Conservation (phyloP, 2,113 vertebrate genomes). For the Meles meles region DNA sequence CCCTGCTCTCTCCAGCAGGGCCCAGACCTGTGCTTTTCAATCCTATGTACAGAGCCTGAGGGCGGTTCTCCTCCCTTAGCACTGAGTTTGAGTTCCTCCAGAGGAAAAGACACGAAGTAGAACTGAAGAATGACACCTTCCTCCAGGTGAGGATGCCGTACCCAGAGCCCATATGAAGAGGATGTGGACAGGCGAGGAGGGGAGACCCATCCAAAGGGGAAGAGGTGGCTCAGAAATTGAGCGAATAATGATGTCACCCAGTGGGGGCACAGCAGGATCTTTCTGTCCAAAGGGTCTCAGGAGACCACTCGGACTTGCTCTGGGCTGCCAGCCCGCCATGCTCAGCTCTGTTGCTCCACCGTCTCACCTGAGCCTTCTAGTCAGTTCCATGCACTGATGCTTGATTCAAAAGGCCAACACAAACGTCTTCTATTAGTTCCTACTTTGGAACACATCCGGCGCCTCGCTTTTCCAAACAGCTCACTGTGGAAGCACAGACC, state of each 20-base stretch:
- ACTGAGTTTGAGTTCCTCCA: background rate
- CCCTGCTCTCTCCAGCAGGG: background rate
- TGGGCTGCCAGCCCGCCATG: accelerated
- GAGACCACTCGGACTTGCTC: background rate
- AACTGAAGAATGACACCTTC: background rate
- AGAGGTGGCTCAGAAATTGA: background rate
- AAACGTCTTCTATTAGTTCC: too few relatives aligned
- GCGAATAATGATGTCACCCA: background rate
- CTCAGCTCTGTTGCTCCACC: background rate
- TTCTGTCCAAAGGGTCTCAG: background rate
- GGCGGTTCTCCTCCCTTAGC: background rate
- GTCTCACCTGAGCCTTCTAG: background rate
- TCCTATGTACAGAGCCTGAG: background rate
- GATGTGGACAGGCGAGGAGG: accelerated
- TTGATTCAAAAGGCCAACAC: background rate
- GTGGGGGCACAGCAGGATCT: background rate
- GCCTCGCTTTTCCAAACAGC: background rate
- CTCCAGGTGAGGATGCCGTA: background rate
- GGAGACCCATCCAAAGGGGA: background rate
- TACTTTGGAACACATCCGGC: background rate
- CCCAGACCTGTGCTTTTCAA: background rate
- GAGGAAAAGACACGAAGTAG: background rate
- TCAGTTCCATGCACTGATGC: background rate
- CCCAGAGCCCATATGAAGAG: background rate
- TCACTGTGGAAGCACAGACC: background rate